These are phyloP conservation scores for Oriolus oriolus DNA, from an alignment of 2,113 vertebrate genomes.

Conservation along the genomic window DNA sequence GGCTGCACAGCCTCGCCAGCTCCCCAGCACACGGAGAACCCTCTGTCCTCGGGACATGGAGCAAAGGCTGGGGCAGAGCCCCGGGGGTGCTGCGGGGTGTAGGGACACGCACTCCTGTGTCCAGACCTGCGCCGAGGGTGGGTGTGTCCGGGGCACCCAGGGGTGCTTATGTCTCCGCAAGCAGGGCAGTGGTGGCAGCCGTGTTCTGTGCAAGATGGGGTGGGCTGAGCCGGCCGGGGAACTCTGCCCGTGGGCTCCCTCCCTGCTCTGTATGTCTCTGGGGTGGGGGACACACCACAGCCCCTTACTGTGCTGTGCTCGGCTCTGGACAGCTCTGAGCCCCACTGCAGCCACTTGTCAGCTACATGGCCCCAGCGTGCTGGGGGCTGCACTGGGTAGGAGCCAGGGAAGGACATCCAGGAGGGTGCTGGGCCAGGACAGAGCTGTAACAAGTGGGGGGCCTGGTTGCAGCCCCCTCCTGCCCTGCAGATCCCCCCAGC, in stretches of 20 bases:
- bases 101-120: not conserved
- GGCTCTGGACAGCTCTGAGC: rapidly evolving
- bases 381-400: not conserved
- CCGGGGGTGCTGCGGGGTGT: not conserved
- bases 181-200: not conserved
- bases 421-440: not conserved
- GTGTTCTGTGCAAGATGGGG: not conserved
- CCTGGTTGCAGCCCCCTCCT: not conserved
- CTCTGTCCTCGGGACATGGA: not conserved
- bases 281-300: not conserved
- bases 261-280: not conserved
- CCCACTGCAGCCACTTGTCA: not conserved
- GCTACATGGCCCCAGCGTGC: rapidly evolving
- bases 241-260: not conserved
- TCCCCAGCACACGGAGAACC: not conserved
- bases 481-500: not conserved
- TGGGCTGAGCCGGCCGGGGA: not conserved
- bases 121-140: not conserved
- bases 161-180: rapidly evolving
- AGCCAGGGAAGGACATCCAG: rapidly evolving
- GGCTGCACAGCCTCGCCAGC: not conserved
- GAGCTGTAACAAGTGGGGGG: not conserved
- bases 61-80: not conserved
- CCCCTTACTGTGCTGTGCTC: not conserved
- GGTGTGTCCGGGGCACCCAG: not conserved